Base-by-base conservation (phyloP, 2,797 vertebrate species). In the Sebastes itinus region DNA sequence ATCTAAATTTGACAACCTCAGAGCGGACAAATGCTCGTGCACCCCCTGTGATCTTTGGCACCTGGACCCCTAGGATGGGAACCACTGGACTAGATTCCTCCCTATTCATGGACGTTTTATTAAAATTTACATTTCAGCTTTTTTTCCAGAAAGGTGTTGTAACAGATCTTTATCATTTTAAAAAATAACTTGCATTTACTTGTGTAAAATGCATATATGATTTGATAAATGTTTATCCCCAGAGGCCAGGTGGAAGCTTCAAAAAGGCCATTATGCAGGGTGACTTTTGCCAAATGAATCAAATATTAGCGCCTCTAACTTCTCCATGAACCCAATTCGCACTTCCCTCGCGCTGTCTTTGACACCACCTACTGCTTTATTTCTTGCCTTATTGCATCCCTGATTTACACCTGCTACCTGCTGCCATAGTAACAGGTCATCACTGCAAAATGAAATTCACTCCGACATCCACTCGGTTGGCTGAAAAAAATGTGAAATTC, bases 371-470 rank as follows among this genome's bases (percentile, higher is more conserved):
- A 23, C 69, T 49, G 62, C 67, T 82, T 2, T 69, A 83, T 81
- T 75, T 75, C 75, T 70, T 46, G 73, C 49, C 74, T 78, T 84
- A 68, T 80, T 86, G 60, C 69, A 65, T 81, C 69, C n/a, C 62
- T 55, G 56, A 80, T 60, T 56, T 82, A 75, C 84, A 89, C 84
- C 89, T 90, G 86, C 85, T 78, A n/a, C 70, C 70, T 77, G 90
- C 75, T 92, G 75, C 87, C 78, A 90, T 85, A 71, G 84, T 30
- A 90, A 88, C 83, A 65, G 55, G 54, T 25, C 22, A 65, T 38
- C 52, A 27, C 60, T 76, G 30, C 35, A 16, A 75, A 77, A 62
- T 59, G 6, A 75, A 72, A 72, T 35, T 32, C 13, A 18, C 9
- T 49, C 30, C 20, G 27, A 49, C 20, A 58, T 46, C 56, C 69